A percentile compares a stretch with the other conserved stretches of the same genome.
phyloP scores from a whole-genome alignment of 2,797 vertebrate genomes.

The Gymnoscopelus braueri region DNA sequence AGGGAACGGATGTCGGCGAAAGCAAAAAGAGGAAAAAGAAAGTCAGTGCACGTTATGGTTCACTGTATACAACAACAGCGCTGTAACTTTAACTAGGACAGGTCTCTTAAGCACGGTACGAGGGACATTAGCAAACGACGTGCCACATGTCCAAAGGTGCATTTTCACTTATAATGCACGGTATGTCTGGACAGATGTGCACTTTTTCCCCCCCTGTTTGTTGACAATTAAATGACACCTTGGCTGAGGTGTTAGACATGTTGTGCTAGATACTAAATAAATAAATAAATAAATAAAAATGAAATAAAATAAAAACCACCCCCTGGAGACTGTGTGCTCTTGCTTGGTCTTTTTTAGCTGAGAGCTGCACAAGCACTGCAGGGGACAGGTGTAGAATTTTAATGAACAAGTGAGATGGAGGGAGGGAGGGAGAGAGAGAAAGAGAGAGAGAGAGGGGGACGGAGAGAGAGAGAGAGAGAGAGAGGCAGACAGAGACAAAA shows the following conservation, averaged over 20 bases:
- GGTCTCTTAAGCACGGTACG: no score
- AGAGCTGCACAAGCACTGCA: conserved; percentile 51
- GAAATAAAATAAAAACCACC: neutral
- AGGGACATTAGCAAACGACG: neutral
- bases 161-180: no score
- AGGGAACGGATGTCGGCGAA: conserved; percentile 1
- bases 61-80: neutral
- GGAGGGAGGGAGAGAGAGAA: neutral
- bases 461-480: neutral
- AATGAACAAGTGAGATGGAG: conserved; percentile 50
- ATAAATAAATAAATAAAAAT: conserved; percentile 51
- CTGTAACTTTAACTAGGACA: neutral
- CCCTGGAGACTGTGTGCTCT: conserved; percentile 53
- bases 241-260: conserved; percentile 43
- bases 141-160: no score
- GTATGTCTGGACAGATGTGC: conserved; percentile 19
- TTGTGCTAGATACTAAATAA: conserved; percentile 25
- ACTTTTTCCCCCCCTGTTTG: conserved; percentile 41
- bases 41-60: neutral
- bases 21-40: conserved; percentile 4
- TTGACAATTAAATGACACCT: conserved; percentile 61
- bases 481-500: neutral
- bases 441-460: neutral
- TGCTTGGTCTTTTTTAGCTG: conserved; percentile 58
- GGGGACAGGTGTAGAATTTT: conserved; percentile 63